Evolutionary conservation across 2,888 invertebrate species (phyloP), one percentile per base, ranked within the genome.

Genomic region (Drosophila gaucha): DNA sequence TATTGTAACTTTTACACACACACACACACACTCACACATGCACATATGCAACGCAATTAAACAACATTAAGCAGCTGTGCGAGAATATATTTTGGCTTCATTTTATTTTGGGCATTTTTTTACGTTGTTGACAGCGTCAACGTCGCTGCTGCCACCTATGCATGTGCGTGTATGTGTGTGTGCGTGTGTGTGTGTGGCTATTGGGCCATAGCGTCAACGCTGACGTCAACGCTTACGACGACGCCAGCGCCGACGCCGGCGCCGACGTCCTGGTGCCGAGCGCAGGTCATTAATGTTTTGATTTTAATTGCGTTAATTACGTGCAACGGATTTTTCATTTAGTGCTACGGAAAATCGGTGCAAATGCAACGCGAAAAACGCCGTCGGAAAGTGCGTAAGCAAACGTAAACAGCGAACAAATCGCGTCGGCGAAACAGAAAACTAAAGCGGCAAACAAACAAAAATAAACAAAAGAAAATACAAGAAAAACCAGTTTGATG

Each of bases 291-390:
- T 90, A 90, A 90, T 90, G 91, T 90, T 90, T 90, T 90, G 91
- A 88, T 90, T 90, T 90, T 90, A 90, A 90, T 90, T 90, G 90
- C 89, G 90, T 90, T 90, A 90, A 90, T 90, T 90, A 90, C 91
- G 83, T 90, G 88, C 88, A 77, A 80, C 90, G 90, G 91, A 86
- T 89, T 89, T 88, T 86, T 80, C 89, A 85, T 76, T 89, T 76
- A 73, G 65, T 64, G 64, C 62, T 65, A 43, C 62, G 39, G 47
- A 24, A 67, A 58, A 36, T 33, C 44, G 46, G 35, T 41, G 39
- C 47, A 49, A 60, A 47, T 46, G 62, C 43, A 63, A 52, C 58
- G 47, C 33, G 68, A 44, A 38, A 33, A 69, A 57, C n/a, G 54
- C 73, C 74, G 78, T 68, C 74, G 74, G 74, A 49, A 72, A 75